Evolutionary conservation across 2,113 vertebrate genomes (phyloP).

Genomic region (Oenanthe oenanthe): DNA sequence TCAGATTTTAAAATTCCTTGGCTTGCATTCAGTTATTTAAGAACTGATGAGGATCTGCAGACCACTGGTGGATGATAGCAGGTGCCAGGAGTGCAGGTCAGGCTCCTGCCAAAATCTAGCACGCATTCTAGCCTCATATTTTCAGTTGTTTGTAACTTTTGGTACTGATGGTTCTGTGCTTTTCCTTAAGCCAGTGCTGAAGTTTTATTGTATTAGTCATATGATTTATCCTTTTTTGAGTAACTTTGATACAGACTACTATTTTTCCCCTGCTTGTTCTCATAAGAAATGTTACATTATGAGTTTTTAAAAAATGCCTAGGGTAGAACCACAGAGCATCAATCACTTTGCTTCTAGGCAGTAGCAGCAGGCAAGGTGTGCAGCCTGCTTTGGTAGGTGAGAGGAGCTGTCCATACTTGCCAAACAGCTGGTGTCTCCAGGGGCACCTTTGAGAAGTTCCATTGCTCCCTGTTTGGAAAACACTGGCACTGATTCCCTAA

Average conservation of each 20-base stretch:
- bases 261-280: neutral
- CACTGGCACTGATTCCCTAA: neutral
- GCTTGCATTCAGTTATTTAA: neutral
- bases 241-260: neutral
- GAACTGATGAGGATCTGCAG: neutral
- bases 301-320: neutral
- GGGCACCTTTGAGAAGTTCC: neutral
- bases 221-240: neutral
- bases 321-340: neutral
- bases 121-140: neutral
- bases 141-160: neutral
- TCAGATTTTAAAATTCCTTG: conserved; percentile 34
- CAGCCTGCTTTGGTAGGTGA: neutral
- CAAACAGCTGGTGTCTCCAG: neutral
- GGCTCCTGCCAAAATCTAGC: conserved; percentile 11
- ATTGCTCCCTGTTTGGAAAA: neutral
- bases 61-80: neutral
- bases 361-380: neutral
- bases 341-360: neutral
- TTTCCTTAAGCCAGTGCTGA: neutral
- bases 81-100: neutral
- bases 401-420: neutral
- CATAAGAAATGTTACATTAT: neutral
- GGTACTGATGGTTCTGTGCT: neutral
- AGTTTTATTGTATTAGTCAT: neutral